Conservation (phyloP, 2,797 vertebrate species). For the Leptatherina wallacei region DNA sequence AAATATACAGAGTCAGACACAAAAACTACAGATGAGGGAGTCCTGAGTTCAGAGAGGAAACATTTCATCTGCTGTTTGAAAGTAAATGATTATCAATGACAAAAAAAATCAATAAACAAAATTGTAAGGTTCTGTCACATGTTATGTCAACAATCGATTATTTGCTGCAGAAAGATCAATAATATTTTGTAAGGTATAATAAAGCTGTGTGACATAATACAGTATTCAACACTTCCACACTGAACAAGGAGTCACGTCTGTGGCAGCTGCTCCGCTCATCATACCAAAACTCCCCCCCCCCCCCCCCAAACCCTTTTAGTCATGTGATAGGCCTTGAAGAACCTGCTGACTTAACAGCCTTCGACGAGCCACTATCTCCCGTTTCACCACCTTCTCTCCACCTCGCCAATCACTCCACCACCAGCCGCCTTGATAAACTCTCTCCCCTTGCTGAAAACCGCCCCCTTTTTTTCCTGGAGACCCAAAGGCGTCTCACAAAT, state of each 20-base stretch:
- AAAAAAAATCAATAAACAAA: neutral
- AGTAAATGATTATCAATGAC: neutral
- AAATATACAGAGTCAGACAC: neutral
- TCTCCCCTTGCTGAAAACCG: constrained; percentile 14
- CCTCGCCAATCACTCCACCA: constrained; percentile 14
- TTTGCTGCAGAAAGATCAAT: neutral
- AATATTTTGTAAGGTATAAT: constrained; percentile 1
- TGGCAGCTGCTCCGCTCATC: constrained; percentile 25
- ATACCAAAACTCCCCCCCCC: constrained; percentile 24
- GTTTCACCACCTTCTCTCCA: constrained; percentile 43
- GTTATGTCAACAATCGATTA: constrained; percentile 21
- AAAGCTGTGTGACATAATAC: neutral
- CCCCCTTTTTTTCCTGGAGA: constrained; percentile 13
- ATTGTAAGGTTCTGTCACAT: neutral
- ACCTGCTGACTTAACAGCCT: constrained; percentile 70
- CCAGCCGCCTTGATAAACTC: constrained; percentile 13
- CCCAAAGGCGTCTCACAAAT: constrained; percentile 15
- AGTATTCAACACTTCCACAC: neutral
- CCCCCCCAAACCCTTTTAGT: constrained; percentile 18
- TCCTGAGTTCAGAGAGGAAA: too few species aligned
- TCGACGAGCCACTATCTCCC: constrained; percentile 61
- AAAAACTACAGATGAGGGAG: neutral
- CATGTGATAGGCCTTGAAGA: constrained; percentile 64
- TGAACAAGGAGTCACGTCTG: neutral
- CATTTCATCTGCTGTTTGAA: neutral